These are phyloP conservation scores for Sciurus niger DNA, from an alignment of 2,113 vertebrate genomes.

Conservation along the genomic window DNA sequence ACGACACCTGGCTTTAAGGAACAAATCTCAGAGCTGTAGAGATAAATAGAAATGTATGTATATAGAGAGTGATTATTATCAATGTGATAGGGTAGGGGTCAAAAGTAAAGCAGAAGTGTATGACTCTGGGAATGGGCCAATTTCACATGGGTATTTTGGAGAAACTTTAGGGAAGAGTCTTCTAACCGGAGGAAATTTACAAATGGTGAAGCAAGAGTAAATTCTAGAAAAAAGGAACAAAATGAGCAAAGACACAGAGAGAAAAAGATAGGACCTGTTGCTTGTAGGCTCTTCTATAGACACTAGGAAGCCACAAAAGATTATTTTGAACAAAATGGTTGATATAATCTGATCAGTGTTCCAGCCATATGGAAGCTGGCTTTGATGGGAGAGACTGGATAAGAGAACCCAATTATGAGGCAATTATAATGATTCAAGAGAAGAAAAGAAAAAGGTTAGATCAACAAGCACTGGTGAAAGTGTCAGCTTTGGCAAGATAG, in stretches of 20 bases:
- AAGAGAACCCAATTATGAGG: background rate
- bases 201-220: background rate
- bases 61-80: background rate
- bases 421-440: background rate
- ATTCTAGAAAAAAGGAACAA: background rate
- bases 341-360: background rate
- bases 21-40: background rate
- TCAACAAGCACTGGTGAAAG: background rate
- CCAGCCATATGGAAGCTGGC: background rate
- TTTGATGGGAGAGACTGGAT: background rate
- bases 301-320: background rate
- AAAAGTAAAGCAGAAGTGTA: constrained; percentile 42
- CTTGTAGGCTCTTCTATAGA: background rate
- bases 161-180: background rate
- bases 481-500: background rate
- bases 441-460: background rate
- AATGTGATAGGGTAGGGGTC: background rate
- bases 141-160: background rate
- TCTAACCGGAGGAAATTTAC: constrained; percentile 29
- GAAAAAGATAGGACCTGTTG: background rate
- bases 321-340: background rate
- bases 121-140: background rate
- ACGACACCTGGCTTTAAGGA: no score
- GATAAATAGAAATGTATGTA: background rate
- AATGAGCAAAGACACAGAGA: background rate